Base-by-base conservation (phyloP, 2,888 invertebrate genomes). In the Mesochorus sp. region DNA sequence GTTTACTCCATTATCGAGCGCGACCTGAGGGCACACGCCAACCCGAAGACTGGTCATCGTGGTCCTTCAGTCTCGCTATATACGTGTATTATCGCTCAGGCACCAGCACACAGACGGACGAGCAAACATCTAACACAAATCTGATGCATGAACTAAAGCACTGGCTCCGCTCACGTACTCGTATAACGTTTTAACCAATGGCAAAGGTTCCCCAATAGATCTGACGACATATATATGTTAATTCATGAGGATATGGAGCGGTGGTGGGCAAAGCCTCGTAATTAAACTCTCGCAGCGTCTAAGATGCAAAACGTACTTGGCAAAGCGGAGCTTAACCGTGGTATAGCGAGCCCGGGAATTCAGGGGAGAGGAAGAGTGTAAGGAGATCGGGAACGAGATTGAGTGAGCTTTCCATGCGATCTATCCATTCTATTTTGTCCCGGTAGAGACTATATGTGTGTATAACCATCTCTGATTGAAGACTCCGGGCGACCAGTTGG, bases 281-380 rank as follows among this genome's bases (percentile, higher is more conserved):
- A 88, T 89, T 88, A 88, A 89, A 88, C 87, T 87, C 85, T 80
- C 68, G 67, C 80, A 86, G 85, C 88, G 87, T 90, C 89, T 90
- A 87, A 89, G 88, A 89, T 88, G 89, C 88, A 88, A 88, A 90
- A 88, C 87, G 88, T 87, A 90, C 86, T 89, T 88, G 85, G 86
- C 85, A 86, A n/a, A 86, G 84, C 86, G 81, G 85, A 86, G 87
- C 88, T 86, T 87, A 85, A 85, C 82, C 84, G 66, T 21, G 66
- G 67, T n/a, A 19, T 28, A 12, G 6, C 53, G 31, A 17, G 4
- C 34, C 37, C 14, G 39, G 34, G 76, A 64, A 71, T 61, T 74
- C 66, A 47, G 21, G 21, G 34, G 59, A 70, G 61, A 67, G 67
- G 51, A 62, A 76, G n/a, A n/a, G 53, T 47, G 19, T 66, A 21